phyloP scores from a whole-genome alignment of 2,797 vertebrate genomes.

The Pelochelys cantorii region DNA sequence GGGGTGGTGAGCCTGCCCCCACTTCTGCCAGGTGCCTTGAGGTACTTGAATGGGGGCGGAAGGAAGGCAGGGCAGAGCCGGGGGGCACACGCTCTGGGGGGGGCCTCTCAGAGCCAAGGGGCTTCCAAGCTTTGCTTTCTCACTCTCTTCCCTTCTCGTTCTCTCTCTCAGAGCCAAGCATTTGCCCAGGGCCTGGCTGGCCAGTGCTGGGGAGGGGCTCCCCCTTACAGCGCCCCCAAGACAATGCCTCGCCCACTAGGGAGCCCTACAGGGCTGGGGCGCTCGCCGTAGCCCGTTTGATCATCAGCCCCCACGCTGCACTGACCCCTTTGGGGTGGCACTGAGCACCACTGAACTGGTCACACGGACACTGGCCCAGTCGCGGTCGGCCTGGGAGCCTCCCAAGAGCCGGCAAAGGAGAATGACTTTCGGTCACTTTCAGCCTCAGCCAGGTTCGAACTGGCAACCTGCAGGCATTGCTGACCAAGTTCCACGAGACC shows the following conservation, averaged over 20 bases:
- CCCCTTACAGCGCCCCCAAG: not conserved
- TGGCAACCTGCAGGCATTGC: not conserved
- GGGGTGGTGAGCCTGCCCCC: not conserved
- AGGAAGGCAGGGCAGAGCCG: not conserved
- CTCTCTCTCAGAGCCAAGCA: not conserved
- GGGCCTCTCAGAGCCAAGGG: not conserved
- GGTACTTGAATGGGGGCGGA: not conserved
- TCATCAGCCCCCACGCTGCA: not conserved
- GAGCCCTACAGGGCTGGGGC: not conserved
- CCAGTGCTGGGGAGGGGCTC: not conserved
- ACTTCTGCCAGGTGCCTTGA: not conserved
- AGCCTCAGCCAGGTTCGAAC: not conserved
- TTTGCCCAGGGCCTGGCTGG: not conserved
- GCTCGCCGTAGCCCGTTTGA: not conserved
- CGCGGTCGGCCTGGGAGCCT: not conserved
- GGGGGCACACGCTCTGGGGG: not conserved
- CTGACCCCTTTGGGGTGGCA: not conserved
- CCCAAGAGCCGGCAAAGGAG: rapidly evolving
- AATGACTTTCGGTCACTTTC: not conserved
- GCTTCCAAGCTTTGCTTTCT: not conserved
- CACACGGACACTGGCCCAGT: rapidly evolving
- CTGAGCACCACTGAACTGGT: not conserved
- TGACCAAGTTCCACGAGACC: not conserved
- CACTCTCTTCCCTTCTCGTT: not conserved
- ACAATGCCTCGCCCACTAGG: not conserved